Evolutionary conservation across 2,888 invertebrate genomes (phyloP).

Genomic region (Poecilus cupreus): DNA sequence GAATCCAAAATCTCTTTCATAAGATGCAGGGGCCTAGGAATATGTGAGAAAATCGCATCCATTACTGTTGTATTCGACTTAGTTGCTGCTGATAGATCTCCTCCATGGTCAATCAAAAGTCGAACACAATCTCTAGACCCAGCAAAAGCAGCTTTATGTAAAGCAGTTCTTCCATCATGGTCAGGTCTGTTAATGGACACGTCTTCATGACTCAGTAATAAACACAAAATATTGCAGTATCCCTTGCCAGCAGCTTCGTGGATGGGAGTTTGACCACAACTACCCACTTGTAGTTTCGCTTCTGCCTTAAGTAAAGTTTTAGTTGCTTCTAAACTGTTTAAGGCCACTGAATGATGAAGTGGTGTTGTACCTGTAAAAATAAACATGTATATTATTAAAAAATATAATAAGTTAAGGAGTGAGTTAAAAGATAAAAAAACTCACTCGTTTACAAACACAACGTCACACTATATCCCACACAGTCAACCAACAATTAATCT

Average conservation of each 20-base stretch:
- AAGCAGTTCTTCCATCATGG: constrained; percentile 72
- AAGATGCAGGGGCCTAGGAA: constrained; percentile 69
- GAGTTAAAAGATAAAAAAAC: no score
- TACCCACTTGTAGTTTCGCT: constrained; percentile 67
- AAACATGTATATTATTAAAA: neutral
- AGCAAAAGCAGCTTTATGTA: constrained; percentile 75
- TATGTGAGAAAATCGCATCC: constrained; percentile 69
- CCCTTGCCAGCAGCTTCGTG: constrained; percentile 70
- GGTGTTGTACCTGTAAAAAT: constrained; percentile 67
- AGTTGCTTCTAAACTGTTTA: constrained; percentile 68
- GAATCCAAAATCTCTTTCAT: constrained; percentile 69
- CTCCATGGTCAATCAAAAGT: constrained; percentile 71
- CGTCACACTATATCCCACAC: no score
- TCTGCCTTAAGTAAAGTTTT: constrained; percentile 69
- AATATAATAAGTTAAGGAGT: no score
- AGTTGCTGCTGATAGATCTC: constrained; percentile 69
- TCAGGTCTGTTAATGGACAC: constrained; percentile 65
- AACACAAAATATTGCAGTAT: constrained; percentile 64
- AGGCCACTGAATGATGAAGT: constrained; percentile 70
- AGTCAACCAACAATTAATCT: no score
- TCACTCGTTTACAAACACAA: no score
- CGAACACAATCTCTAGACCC: constrained; percentile 74
- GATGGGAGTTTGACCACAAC: constrained; percentile 69
- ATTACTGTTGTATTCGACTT: constrained; percentile 69
- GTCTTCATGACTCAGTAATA: constrained; percentile 64